Evolutionary conservation across 1,140 invertebrate species (phyloP), one percentile per base, ranked within the genome.

Genomic region (Coelopa frigida): DNA sequence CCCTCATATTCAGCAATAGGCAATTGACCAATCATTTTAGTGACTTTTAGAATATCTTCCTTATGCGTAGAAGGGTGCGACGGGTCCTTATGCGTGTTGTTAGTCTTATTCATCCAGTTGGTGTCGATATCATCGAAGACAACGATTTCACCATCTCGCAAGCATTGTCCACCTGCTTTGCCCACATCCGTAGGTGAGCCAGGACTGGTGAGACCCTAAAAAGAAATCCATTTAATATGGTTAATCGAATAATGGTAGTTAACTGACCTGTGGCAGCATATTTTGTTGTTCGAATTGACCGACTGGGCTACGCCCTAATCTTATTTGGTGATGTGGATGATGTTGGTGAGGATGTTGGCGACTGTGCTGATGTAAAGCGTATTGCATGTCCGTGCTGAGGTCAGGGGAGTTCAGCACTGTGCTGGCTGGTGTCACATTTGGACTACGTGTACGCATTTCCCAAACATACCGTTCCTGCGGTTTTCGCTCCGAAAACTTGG

Each of bases 91-190:
- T 27, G 22, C 12, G 46, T 26, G 15, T 40, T 42, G 20, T 44
- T 59, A 0, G 61, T 49, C 39, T 65, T 66, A 41, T 66, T 74
- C 50, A 76, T 75, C 78, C 78, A 80, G 52, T 74, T 76, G 41
- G 85, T 84, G 37, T 82, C 84, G 51, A 87, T 87, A 58, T 87
- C 85, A 61, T 87, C 84, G 60, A 87, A 87, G 6, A 87, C 82
- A 27, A 85, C 81, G 18, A 85, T 81, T 56, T 83, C 81, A 23
- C 80, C 79, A 32, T 61, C 61, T 2, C 61, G 52, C 40, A 68
- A 43, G 14, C 62, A 63, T 17, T 61, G 59, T 0, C 53, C 57
- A 33, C 59, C 61, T 5, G 53, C 61, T 44, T 62, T 68, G 38
- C 61, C 64, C 14, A 67, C 61, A 47, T 68, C 63, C 14, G 64